phyloP scores from a whole-genome alignment of 2,888 invertebrate species.

The Cheilosia urbana region DNA sequence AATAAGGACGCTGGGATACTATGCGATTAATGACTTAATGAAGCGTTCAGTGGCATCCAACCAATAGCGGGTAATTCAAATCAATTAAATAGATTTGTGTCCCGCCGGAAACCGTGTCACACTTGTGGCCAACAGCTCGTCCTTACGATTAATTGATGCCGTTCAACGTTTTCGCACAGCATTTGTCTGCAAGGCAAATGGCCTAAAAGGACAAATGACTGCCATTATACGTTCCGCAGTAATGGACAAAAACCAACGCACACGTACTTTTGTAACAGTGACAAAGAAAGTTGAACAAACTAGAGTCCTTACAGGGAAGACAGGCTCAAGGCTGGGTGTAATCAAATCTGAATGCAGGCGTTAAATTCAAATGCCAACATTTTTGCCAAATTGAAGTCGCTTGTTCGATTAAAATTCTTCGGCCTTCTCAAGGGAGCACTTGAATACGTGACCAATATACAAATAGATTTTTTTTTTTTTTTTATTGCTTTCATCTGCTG shows the following conservation, averaged over 20 bases:
- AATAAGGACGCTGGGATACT: not conserved
- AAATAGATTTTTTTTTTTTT: slow-evolving; percentile 55
- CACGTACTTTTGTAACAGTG: slow-evolving; percentile 27
- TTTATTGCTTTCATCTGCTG: not conserved
- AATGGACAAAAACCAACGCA: slow-evolving; percentile 65
- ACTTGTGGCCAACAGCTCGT: slow-evolving; percentile 42
- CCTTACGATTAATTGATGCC: slow-evolving; percentile 55
- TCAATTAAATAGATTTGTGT: slow-evolving; percentile 67
- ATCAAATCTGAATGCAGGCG: slow-evolving; percentile 38
- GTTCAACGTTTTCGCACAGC: slow-evolving; percentile 72
- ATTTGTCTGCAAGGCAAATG: slow-evolving; percentile 68
- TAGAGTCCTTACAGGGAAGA: not conserved
- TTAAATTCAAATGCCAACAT: slow-evolving; percentile 74
- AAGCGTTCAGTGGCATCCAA: not conserved
- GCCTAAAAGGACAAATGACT: slow-evolving; percentile 69
- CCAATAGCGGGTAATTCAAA: slow-evolving; percentile 54
- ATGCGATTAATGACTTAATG: slow-evolving; percentile 66
- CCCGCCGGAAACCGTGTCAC: slow-evolving; percentile 33
- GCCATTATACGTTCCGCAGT: slow-evolving; percentile 54
- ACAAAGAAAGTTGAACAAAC: not conserved
- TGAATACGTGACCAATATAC: slow-evolving; percentile 71
- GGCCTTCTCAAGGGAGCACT: slow-evolving; percentile 35
- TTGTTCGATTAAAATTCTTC: slow-evolving; percentile 73
- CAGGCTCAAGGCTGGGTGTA: slow-evolving; percentile 7
- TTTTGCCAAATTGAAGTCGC: slow-evolving; percentile 67